Percentiles rank a stretch among this genome's conserved stretches.
Conservation (phyloP, 2,113 vertebrate genomes). For the Rattus rattus region DNA sequence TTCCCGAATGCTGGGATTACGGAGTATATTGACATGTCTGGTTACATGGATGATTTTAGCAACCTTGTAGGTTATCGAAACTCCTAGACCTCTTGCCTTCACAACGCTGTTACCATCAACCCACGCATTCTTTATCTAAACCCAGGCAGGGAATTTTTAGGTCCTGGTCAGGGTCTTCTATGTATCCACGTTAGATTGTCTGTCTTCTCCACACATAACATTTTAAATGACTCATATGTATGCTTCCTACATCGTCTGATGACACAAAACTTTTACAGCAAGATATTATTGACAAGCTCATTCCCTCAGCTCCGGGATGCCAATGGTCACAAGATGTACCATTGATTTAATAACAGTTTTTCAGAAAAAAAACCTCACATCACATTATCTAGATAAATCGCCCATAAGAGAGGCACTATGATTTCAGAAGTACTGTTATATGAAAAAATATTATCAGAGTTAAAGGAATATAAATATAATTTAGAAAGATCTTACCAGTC, state of each 20-base stretch:
- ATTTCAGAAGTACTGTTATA: conserved; percentile 55
- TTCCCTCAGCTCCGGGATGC: conserved; percentile 52
- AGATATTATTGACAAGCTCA: conserved; percentile 16
- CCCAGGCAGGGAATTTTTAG: background rate
- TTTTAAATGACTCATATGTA: background rate
- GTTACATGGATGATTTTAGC: background rate
- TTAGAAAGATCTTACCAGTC: conserved; percentile 34
- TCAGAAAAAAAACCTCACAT: conserved; percentile 42
- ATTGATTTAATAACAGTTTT: conserved; percentile 46
- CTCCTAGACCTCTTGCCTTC: background rate
- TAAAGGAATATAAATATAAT: conserved; percentile 25
- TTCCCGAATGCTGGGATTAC: background rate
- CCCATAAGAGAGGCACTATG: background rate
- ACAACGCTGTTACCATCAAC: background rate
- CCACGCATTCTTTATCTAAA: background rate
- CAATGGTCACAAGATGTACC: background rate
- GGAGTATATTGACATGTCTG: background rate
- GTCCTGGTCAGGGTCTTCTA: background rate
- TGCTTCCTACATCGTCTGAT: background rate
- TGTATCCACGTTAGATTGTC: background rate
- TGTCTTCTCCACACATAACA: conserved; percentile 20
- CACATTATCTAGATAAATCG: conserved; percentile 43
- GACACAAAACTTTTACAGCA: background rate
- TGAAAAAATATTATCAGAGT: conserved; percentile 22
- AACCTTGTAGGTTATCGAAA: background rate